Percentiles rank a stretch among this genome's conserved stretches.
Evolutionary conservation across 2,888 invertebrate genomes (phyloP).

Genomic region (Beris morrisii): DNA sequence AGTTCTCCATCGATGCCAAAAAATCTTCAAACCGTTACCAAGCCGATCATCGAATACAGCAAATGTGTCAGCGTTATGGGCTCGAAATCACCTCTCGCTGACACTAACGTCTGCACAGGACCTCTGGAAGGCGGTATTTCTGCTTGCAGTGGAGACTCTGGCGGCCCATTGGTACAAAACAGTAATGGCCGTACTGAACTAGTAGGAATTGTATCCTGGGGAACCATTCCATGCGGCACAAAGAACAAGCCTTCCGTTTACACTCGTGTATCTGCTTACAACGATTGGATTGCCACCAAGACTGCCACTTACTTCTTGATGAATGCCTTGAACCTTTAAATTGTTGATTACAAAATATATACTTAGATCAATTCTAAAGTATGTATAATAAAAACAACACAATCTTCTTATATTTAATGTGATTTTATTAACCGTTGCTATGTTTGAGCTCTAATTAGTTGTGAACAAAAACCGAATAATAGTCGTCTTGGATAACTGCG

Average conservation of each 20-base stretch:
- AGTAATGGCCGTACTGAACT: constrained; percentile 42
- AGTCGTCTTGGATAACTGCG: too few species aligned
- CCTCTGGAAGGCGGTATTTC: constrained; percentile 53
- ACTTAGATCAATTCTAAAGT: too few species aligned
- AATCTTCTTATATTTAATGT: too few species aligned
- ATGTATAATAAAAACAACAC: too few species aligned
- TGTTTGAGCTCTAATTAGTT: too few species aligned
- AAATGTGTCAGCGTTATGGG: constrained; percentile 44
- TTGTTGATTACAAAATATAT: too few species aligned
- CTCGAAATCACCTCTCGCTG: constrained; percentile 44
- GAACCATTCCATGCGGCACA: constrained; percentile 56
- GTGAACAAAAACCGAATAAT: too few species aligned
- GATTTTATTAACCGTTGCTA: too few species aligned
- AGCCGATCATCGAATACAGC: constrained; percentile 45
- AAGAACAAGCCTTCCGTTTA: constrained; percentile 56
- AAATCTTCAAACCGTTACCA: constrained; percentile 47
- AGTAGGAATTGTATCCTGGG: constrained; percentile 60
- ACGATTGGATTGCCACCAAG: constrained; percentile 45
- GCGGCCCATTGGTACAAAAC: constrained; percentile 49
- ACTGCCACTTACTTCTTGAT: too few species aligned
- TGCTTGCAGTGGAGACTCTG: constrained; percentile 57
- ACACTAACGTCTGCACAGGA: constrained; percentile 56
- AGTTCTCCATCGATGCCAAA: constrained; percentile 41
- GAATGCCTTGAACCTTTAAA: too few species aligned
- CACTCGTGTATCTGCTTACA: constrained; percentile 55